These are phyloP conservation scores for Melitaea cinxia DNA, from an alignment of 1,140 invertebrate genomes.

Conservation along the genomic window DNA sequence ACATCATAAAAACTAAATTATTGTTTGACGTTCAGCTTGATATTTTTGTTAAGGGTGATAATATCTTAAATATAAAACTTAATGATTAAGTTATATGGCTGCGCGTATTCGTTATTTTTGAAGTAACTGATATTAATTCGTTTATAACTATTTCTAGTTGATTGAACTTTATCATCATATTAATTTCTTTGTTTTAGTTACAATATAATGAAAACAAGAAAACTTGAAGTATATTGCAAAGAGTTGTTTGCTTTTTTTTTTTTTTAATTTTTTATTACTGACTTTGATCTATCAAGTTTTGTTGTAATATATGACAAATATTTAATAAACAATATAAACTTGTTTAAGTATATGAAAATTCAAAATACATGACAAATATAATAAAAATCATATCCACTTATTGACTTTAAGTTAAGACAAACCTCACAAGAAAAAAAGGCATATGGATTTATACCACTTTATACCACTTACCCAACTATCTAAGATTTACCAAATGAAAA, in stretches of 20 bases:
- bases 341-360: too few species aligned
- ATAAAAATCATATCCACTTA: too few species aligned
- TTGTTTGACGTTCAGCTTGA: slow-evolving; percentile 31
- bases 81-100: slow-evolving; percentile 14
- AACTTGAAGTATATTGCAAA: background rate
- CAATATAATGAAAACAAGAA: background rate
- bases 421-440: too few species aligned
- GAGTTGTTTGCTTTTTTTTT: background rate
- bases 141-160: background rate
- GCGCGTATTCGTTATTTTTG: background rate
- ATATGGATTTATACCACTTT: too few species aligned
- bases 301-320: too few species aligned
- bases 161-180: background rate
- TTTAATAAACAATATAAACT: too few species aligned
- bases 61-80: slow-evolving; percentile 20
- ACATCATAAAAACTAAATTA: slow-evolving; percentile 46
- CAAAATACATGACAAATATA: too few species aligned
- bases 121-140: slow-evolving; percentile 1
- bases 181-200: background rate
- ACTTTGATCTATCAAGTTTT: too few species aligned
- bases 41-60: slow-evolving; percentile 34
- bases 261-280: background rate
- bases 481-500: too few species aligned
- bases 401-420: too few species aligned
- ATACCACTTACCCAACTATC: too few species aligned